Percentiles rank a stretch among this genome's conserved stretches.
Evolutionary conservation across 2,888 invertebrate genomes (phyloP).

Genomic region (Suillia variegata): DNA sequence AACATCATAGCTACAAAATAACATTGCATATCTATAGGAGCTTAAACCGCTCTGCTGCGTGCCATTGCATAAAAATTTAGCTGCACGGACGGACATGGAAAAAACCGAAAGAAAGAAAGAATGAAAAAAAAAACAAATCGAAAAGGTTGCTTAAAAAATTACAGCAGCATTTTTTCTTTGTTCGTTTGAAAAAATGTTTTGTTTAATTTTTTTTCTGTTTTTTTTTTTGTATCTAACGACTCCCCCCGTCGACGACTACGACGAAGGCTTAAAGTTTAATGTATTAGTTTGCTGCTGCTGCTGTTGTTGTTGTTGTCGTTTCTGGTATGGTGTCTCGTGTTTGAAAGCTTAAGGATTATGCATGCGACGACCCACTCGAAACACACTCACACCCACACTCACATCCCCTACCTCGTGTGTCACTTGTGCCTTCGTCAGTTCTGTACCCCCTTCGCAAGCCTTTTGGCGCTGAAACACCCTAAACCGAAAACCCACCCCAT

Average conservation of each 20-base stretch:
- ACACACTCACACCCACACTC: background rate
- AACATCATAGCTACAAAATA: constrained; percentile 4
- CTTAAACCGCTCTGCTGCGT: constrained; percentile 19
- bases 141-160: constrained; percentile 1
- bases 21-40: constrained; percentile 23
- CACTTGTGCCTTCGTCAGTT: too few species aligned
- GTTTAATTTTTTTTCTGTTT: background rate
- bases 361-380: constrained; percentile 9
- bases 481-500: too few species aligned
- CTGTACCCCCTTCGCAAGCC: background rate
- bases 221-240: background rate
- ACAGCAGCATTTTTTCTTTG: background rate
- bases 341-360: constrained; percentile 25
- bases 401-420: background rate
- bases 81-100: background rate
- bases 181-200: background rate
- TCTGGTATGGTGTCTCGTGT: constrained; percentile 3
- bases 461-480: too few species aligned
- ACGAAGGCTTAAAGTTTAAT: constrained; percentile 23
- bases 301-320: constrained; percentile 14
- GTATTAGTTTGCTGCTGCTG: constrained; percentile 22
- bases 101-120: too few species aligned
- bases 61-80: constrained; percentile 21
- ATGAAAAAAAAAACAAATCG: constrained; percentile 5
- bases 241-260: too few species aligned